Conservation (phyloP, 2,888 invertebrate genomes). For the Endomychus coccineus region DNA sequence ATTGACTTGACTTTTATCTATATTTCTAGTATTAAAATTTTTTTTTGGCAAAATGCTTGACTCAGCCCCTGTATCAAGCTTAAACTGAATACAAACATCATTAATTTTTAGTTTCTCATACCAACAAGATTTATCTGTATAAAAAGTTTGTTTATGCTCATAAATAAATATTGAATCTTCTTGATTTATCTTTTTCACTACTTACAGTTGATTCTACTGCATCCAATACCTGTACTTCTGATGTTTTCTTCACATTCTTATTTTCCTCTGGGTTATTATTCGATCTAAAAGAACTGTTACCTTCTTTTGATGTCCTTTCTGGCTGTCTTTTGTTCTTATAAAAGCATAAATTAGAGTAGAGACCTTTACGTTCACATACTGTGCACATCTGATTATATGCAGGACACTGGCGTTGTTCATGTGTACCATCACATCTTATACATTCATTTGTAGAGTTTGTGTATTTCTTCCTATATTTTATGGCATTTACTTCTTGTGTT, state of each 20-base stretch:
- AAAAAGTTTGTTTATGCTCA: no score
- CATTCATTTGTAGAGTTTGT: no score
- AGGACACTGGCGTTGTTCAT: slow-evolving; percentile 5
- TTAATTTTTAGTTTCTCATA: slow-evolving; percentile 6
- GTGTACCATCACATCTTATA: slow-evolving; percentile 5
- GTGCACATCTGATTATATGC: slow-evolving; percentile 5
- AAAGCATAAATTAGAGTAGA: slow-evolving; percentile 4
- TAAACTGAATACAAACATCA: slow-evolving; percentile 6
- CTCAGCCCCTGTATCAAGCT: slow-evolving; percentile 11
- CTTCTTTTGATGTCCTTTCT: no score
- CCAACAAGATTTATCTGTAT: no score
- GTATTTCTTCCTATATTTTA: slow-evolving; percentile 2
- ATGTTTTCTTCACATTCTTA: no score
- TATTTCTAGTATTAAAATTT: slow-evolving; percentile 3
- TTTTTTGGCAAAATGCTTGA: slow-evolving; percentile 11
- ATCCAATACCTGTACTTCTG: no score
- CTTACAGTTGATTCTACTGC: no score
- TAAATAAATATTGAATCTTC: no score
- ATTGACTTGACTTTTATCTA: neutral
- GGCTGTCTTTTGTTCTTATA: slow-evolving; percentile 2
- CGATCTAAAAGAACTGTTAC: no score
- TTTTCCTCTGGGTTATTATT: no score
- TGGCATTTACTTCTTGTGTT: neutral
- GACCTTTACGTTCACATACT: slow-evolving; percentile 3
- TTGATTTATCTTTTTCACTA: no score